Percentiles rank a stretch among this genome's conserved stretches.
Conservation (phyloP, 2,888 invertebrate species). For the Tyria jacobaeae region DNA sequence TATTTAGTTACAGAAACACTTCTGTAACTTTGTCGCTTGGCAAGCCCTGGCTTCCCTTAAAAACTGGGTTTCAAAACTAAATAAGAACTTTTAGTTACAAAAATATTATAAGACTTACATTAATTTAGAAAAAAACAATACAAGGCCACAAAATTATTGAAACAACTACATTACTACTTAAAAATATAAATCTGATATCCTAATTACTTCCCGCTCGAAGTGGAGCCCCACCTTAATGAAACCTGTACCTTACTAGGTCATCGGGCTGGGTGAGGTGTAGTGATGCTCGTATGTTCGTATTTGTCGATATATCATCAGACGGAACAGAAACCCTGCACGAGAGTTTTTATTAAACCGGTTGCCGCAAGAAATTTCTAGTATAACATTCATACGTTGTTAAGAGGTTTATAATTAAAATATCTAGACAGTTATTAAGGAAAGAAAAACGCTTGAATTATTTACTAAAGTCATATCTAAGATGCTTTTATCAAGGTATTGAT, state of each 20-base stretch:
- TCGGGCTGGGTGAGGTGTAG: constrained; percentile 51
- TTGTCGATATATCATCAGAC: constrained; percentile 45
- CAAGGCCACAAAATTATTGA: not conserved
- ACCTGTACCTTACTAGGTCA: constrained; percentile 76
- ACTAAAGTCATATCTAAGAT: too few relatives aligned
- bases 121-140: too few relatives aligned
- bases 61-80: too few relatives aligned
- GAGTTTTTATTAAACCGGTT: constrained; percentile 16
- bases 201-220: constrained; percentile 40
- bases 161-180: not conserved
- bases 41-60: too few relatives aligned
- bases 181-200: not conserved
- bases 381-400: not conserved
- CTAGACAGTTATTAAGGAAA: too few relatives aligned
- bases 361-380: constrained; percentile 1
- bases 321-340: constrained; percentile 12
- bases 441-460: too few relatives aligned
- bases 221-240: constrained; percentile 56
- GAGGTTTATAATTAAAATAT: not conserved
- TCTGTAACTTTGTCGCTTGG: too few relatives aligned
- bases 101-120: too few relatives aligned
- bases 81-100: too few relatives aligned
- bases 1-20: too few relatives aligned
- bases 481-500: too few relatives aligned
- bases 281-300: constrained; percentile 64